Evolutionary conservation across 2,888 invertebrate genomes (phyloP).

Genomic region (Catocala nupta): DNA sequence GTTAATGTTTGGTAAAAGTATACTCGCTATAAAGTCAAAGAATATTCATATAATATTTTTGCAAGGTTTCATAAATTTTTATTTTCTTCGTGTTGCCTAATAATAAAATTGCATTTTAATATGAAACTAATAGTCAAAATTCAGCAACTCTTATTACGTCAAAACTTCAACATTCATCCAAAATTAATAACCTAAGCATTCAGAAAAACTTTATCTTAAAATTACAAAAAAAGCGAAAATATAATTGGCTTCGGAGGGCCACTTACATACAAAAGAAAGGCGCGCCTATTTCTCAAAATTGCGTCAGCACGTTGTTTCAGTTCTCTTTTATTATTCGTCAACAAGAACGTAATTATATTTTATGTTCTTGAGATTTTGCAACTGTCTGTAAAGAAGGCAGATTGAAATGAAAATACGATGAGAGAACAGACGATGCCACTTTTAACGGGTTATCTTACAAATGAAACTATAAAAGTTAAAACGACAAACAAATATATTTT

Average conservation of each 20-base stretch:
- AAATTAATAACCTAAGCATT: too few species aligned
- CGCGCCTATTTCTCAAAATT: constrained; percentile 41
- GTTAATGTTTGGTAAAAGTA: too few species aligned
- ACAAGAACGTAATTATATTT: constrained; percentile 46
- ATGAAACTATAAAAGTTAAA: not conserved
- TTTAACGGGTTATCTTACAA: not conserved
- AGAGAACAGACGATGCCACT: not conserved
- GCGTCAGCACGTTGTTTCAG: constrained; percentile 34
- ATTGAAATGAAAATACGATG: constrained; percentile 22
- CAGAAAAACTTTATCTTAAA: not conserved
- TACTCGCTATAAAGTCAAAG: too few species aligned
- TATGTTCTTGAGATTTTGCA: constrained; percentile 28
- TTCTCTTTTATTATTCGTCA: constrained; percentile 47
- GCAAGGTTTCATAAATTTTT: too few species aligned
- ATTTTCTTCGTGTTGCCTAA: too few species aligned
- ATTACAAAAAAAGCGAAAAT: constrained; percentile 18
- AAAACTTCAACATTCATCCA: too few species aligned
- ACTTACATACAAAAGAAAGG: constrained; percentile 28
- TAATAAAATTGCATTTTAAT: too few species aligned
- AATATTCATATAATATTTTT: too few species aligned
- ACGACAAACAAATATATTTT: too few species aligned
- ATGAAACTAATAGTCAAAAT: too few species aligned
- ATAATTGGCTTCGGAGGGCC: constrained; percentile 16
- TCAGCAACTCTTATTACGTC: too few species aligned
- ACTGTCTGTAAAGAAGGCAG: constrained; percentile 13